Conservation (phyloP, 2,888 invertebrate genomes). For the Troides aeacus region DNA sequence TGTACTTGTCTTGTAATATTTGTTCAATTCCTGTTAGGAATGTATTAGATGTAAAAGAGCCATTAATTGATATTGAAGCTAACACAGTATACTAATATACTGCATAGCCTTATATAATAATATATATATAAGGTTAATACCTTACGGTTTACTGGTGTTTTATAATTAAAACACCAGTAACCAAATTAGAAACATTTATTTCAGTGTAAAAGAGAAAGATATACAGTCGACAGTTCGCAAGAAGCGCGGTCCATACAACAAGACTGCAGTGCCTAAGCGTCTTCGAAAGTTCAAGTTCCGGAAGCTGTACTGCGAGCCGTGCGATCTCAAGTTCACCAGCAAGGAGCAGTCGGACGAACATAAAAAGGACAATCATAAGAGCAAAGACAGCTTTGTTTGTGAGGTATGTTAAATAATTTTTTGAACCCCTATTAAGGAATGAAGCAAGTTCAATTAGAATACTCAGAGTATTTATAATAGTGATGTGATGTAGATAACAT, state of each 20-base stretch:
- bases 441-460: not conserved
- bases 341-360: constrained; percentile 44
- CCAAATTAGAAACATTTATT: not conserved
- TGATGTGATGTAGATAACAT: too few relatives aligned
- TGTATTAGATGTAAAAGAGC: too few relatives aligned
- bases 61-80: too few relatives aligned
- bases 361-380: constrained; percentile 41
- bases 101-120: too few relatives aligned
- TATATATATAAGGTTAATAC: too few relatives aligned
- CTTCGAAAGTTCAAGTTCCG: constrained; percentile 36
- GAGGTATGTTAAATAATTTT: constrained; percentile 41
- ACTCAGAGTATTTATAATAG: not conserved
- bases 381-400: constrained; percentile 43
- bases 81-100: too few relatives aligned
- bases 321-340: constrained; percentile 44
- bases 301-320: constrained; percentile 38
- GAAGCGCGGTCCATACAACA: constrained; percentile 37
- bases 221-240: constrained; percentile 16
- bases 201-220: constrained; percentile 14
- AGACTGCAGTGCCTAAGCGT: constrained; percentile 28
- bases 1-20: too few relatives aligned
- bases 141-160: too few relatives aligned
- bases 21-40: too few relatives aligned
- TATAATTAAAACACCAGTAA: too few relatives aligned
- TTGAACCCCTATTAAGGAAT: not conserved